Conservation (phyloP, 2,797 vertebrate species). For the Chrosomus eos region DNA sequence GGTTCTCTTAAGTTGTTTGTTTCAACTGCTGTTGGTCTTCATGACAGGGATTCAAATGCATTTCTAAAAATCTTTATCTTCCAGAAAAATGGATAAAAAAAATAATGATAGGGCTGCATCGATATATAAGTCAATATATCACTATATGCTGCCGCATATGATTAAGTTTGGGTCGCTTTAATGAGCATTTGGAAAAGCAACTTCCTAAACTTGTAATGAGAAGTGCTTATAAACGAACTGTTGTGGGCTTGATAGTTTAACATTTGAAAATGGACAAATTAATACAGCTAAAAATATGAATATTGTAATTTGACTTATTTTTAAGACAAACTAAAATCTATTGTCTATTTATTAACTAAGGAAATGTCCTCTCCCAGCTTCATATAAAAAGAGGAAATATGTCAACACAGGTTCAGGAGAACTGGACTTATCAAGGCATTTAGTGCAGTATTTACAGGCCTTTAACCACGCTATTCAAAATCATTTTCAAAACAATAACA, state of each 20-base stretch:
- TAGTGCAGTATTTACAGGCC: neutral
- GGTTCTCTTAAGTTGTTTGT: neutral
- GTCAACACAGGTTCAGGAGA: neutral
- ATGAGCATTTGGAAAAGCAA: too few relatives aligned
- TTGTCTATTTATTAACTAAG: neutral
- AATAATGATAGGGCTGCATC: neutral
- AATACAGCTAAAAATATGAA: neutral
- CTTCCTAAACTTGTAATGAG: neutral
- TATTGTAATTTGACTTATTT: neutral
- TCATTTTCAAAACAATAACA: neutral
- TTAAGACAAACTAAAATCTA: too few relatives aligned
- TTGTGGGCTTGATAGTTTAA: neutral
- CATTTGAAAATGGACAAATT: neutral
- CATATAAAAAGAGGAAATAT: neutral
- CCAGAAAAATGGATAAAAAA: neutral
- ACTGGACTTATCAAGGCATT: neutral
- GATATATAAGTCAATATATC: too few relatives aligned
- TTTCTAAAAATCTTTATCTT: neutral
- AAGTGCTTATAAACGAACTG: neutral
- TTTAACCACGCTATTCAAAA: neutral
- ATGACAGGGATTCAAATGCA: neutral
- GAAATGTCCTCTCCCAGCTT: neutral
- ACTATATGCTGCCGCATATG: too few relatives aligned
- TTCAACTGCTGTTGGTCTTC: neutral
- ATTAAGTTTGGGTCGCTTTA: neutral